Evolutionary conservation across 2,797 vertebrate genomes (phyloP), one percentile per base, ranked within the genome.

Genomic region (Myotis pilosus): DNA sequence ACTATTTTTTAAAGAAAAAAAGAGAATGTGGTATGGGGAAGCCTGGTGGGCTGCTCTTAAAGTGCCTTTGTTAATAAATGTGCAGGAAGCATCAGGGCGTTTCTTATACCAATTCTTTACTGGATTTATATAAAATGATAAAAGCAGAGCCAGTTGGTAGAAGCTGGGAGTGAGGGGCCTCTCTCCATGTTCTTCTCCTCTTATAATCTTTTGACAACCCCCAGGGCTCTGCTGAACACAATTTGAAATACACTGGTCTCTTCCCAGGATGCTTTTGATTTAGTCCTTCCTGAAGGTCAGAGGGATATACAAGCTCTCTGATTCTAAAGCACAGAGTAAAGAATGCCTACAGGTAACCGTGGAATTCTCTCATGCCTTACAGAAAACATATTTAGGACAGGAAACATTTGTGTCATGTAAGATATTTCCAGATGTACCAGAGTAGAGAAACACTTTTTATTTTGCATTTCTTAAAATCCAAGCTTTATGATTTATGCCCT

Each of bases 241-340:
- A 91, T 97, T 95, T 89, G 93, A 97, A 96, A 96, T 89, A 95
- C 92, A 95, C 88, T 93, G 92, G 82, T 96, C 88, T 96, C 96
- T 96, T 96, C 96, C 95, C 0, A 1, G 96, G 94, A 96, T 96
- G 94, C 96, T 96, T 97, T 97, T 97, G 97, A 97, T 96, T 96
- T 96, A 97, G 97, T 97, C 96, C 96, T 97, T 97, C 94, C 90
- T 96, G 96, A 96, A 97, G 96, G 96, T 96, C 96, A 96, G 95
- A 96, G 91, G 93, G 84, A 96, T 93, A 81, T 91, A 92, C 38
- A 71, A 94, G 82, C n/a, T 80, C 95, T 96, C 83, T 96, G 96
- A 96, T 97, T 95, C 75, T 95, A 94, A 96, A 94, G 92, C 89
- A 82, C 38, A 95, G 92, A 96, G 92, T 96, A 96, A 96, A 97